Base-by-base conservation (phyloP, 2,888 invertebrate species). In the Dione juno region DNA sequence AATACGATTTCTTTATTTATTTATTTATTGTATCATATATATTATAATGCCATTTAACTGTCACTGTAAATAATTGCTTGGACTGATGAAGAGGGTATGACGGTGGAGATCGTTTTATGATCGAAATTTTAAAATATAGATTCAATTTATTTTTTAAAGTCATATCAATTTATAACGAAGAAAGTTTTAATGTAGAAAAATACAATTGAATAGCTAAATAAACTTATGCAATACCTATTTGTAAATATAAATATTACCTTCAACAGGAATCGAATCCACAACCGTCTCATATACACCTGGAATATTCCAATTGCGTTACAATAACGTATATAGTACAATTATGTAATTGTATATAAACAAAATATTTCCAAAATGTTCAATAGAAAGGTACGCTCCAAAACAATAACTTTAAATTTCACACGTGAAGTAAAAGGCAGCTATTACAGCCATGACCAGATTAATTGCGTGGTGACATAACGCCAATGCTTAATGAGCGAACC, bases 1-100 rank as follows among this genome's bases (percentile, higher is more conserved):
- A 65, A 11, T 14, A 28, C 67, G 53, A 70, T 75, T 75, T 75
- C 73, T 43, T 73, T 71, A n/a, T n/a, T n/a, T n/a, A n/a, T 71
- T 73, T 67, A 52, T 52, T 64, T 52, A 63, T 53, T 21, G 13
- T 72, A 40, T 68, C 61, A 16, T n/a, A n/a, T n/a, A n/a, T n/a
- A n/a, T n/a, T n/a, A n/a, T n/a, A n/a, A n/a, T n/a, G n/a, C n/a
- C n/a, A n/a, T n/a, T n/a, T n/a, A n/a, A n/a, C n/a, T n/a, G n/a
- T n/a, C n/a, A n/a, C n/a, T n/a, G n/a, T n/a, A n/a, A n/a, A n/a
- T n/a, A n/a, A n/a, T n/a, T n/a, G n/a, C n/a, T n/a, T n/a, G n/a
- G n/a, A n/a, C n/a, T n/a, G n/a, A n/a, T n/a, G n/a, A n/a, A n/a
- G n/a, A n/a, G n/a, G n/a, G n/a, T n/a, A n/a, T n/a, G n/a, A n/a